Evolutionary conservation across 1,140 invertebrate species (phyloP).

Genomic region (Drosophila nikananu): DNA sequence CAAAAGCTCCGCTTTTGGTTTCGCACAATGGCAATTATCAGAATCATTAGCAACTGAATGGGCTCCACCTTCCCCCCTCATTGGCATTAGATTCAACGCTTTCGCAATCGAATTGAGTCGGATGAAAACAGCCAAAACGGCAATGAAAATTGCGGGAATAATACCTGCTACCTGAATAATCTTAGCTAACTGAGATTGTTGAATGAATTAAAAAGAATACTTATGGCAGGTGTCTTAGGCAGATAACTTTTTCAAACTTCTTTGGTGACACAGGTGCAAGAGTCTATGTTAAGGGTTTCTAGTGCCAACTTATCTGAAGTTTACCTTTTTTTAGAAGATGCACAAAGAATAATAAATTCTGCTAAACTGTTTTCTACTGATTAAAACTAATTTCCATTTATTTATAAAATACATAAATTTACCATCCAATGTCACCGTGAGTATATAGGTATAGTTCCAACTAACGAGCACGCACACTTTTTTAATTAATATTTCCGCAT

Average conservation of each 20-base stretch:
- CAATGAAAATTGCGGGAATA: slow-evolving; percentile 45
- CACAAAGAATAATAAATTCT: not conserved
- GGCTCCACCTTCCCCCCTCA: slow-evolving; percentile 24
- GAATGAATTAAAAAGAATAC: slow-evolving; percentile 12
- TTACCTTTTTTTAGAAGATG: not conserved
- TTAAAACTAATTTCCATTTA: not conserved
- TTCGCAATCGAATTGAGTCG: slow-evolving; percentile 52
- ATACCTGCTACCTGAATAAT: slow-evolving; percentile 43
- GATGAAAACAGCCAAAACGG: slow-evolving; percentile 33
- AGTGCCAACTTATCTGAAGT: not conserved
- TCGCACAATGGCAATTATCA: slow-evolving; percentile 80
- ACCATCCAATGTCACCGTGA: slow-evolving; percentile 18
- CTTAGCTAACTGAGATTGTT: slow-evolving; percentile 1
- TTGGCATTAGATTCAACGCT: slow-evolving; percentile 48
- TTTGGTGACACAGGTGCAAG: slow-evolving; percentile 3
- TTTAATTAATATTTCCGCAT: not conserved
- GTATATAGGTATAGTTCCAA: not conserved
- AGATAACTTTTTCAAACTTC: slow-evolving; percentile 4
- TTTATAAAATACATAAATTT: slow-evolving; percentile 12
- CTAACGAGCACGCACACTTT: not conserved
- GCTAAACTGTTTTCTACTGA: too few relatives aligned
- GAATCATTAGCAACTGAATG: slow-evolving; percentile 72
- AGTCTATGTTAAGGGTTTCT: not conserved
- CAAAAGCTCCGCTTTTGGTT: slow-evolving; percentile 47
- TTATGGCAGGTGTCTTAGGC: slow-evolving; percentile 27